phyloP scores from a whole-genome alignment of 2,797 vertebrate genomes.

The Leptoclinus maculatus region DNA sequence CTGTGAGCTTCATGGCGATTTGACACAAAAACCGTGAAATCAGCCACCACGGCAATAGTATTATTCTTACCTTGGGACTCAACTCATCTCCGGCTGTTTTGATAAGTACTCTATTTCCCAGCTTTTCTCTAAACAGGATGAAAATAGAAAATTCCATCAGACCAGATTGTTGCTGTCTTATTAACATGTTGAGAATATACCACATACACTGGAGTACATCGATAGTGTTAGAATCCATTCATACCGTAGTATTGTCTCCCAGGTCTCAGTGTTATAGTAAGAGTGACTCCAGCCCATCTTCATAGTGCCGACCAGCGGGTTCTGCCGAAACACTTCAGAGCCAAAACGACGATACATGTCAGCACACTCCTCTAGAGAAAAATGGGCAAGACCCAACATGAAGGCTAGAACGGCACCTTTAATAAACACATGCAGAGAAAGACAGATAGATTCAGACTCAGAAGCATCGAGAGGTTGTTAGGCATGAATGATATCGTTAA shows the following conservation, averaged over 20 bases:
- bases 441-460: background rate
- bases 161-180: background rate
- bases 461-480: background rate
- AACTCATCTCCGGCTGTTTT: slow-evolving; percentile 78
- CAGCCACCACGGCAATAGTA: background rate
- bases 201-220: background rate
- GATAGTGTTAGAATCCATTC: background rate
- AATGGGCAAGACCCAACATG: slow-evolving; percentile 80
- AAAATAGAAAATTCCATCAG: slow-evolving; percentile 22
- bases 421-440: slow-evolving; percentile 13
- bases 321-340: slow-evolving; percentile 83
- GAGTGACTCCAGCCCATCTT: slow-evolving; percentile 87
- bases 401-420: slow-evolving; percentile 83
- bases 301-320: slow-evolving; percentile 81
- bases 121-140: slow-evolving; percentile 74
- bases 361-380: slow-evolving; percentile 81
- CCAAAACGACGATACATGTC: slow-evolving; percentile 84
- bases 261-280: slow-evolving; percentile 84
- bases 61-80: slow-evolving; percentile 79
- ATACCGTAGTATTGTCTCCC: slow-evolving; percentile 82
- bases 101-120: slow-evolving; percentile 79
- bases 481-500: background rate
- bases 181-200: background rate
- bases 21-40: background rate
- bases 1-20: background rate